Evolutionary conservation across 2,113 vertebrate species (phyloP), one percentile per base, ranked within the genome.

Genomic region (Thamnaconus septentrionalis): DNA sequence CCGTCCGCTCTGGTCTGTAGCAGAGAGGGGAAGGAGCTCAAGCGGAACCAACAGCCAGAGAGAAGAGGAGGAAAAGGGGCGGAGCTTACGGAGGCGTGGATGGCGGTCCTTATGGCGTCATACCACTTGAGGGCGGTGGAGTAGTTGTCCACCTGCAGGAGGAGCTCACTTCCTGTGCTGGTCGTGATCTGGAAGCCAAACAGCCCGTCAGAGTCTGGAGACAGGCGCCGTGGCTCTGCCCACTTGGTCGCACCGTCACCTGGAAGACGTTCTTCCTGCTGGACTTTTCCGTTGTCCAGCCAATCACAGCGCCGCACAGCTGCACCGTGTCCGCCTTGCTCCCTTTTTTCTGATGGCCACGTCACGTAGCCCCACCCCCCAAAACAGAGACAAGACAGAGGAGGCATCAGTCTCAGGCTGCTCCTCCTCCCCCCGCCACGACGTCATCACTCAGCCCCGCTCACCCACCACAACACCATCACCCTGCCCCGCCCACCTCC

Each of bases 231-330:
- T 31, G 46, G 7, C 46, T 48, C 46, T 9, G 7, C 3, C 46
- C 46, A 48, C 46, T 4, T 9, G 46, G 46, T 2, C 18, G 18
- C 18, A 31, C 18, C 44, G 3, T 66, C 69, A 86, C 84, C 81
- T 82, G 76, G 54, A 86, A 82, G 5, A 86, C 84, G 5, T 86
- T 84, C 63, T 86, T 84, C 66, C 66, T 75, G 56, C 79, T 86
- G 0, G 84, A 86, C 60, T 86, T 86, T 18, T 86, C 79, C 0
- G 58, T 64, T 0, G 66, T 80, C 84, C 84, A 86, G 4, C 66
- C 55, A 1, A 84, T 50, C 2, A 73, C 7, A 1, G 76, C 76
- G 47, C 84, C 81, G 18, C 71, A 51, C 41, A 86, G 69, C 46
- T 58, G 66, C 1, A 84, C 50, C 53, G 69, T 69, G 10, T 84